Evolutionary conservation across 2,113 vertebrate species (phyloP), one percentile per base, ranked within the genome.

Genomic region (Benitochromis conjunctus): DNA sequence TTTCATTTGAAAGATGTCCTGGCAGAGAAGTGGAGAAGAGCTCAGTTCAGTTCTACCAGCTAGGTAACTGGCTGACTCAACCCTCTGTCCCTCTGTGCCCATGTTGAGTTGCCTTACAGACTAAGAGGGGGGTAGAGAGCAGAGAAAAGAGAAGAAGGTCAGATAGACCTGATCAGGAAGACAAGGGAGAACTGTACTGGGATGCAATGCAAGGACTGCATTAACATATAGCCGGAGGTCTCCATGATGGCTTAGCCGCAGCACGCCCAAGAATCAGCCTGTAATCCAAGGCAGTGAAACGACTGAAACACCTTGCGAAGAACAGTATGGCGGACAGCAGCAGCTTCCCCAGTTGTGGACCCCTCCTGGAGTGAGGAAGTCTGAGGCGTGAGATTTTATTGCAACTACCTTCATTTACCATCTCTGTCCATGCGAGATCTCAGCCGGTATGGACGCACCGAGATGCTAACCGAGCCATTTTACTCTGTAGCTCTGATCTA

Each of bases 41-140:
- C 54, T 84, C 31, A 86, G 80, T 34, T 24, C 55, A 81, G 81
- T 64, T 54, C 86, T 86, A 83, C 81, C 78, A 85, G 81, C 38
- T 66, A 21, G 69, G 77, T n/a, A 84, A 41, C 80, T 74, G 76
- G 79, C 80, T 34, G 90, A 85, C 86, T 89, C 51, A 16, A 78
- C 78, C 86, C 81, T 89, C 90, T 46, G 51, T 85, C 91, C 85
- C 80, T 92, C 81, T 86, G 86, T 80, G 87, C 58, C 88, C 82
- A 90, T 62, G 92, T 89, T 90, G 85, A 94, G 89, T 94, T 96
- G 96, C 95, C 94, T 96, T 96, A 96, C 89, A 86, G 89, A 95
- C 89, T 92, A 86, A 84, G 51, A 88, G 24, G 60, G 69, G 87
- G 83, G 64, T 54, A 74, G 55, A 84, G 36, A 79, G 66, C 57